These are phyloP conservation scores for Iguana delicatissima DNA, from an alignment of 2,797 vertebrate species.

Conservation along the genomic window DNA sequence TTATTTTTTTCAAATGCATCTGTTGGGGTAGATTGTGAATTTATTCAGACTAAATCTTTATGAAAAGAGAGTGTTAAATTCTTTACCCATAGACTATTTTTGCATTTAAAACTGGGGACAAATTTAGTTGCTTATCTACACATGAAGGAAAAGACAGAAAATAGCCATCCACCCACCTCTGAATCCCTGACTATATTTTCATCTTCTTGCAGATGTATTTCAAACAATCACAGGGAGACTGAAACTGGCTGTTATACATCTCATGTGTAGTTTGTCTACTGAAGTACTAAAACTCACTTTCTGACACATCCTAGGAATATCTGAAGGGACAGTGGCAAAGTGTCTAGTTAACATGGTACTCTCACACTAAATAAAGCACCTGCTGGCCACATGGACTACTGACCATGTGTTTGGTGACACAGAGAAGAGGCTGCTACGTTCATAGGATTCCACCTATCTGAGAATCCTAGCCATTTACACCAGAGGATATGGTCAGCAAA, in stretches of 20 bases:
- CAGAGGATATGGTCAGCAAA: background rate
- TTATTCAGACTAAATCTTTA: background rate
- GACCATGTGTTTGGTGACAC: background rate
- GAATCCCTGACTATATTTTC: background rate
- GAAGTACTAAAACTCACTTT: background rate
- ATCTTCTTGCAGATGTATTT: background rate
- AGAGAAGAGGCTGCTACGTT: background rate
- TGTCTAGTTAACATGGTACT: background rate
- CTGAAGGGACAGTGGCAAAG: background rate
- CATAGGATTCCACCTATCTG: too few species aligned
- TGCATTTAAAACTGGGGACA: background rate
- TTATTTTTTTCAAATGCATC: background rate
- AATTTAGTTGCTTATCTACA: background rate
- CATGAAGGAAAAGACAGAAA: background rate
- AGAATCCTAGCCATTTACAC: background rate
- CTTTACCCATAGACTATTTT: background rate
- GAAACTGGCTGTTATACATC: too few species aligned
- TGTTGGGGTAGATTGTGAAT: background rate
- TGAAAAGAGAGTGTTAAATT: background rate
- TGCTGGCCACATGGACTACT: background rate
- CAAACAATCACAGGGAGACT: too few species aligned
- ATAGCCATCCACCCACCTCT: background rate
- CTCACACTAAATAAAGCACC: background rate
- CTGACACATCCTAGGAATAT: background rate
- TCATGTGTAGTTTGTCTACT: too few species aligned